Evolutionary conservation across 2,888 invertebrate species (phyloP).

Genomic region (Clunio marinus): DNA sequence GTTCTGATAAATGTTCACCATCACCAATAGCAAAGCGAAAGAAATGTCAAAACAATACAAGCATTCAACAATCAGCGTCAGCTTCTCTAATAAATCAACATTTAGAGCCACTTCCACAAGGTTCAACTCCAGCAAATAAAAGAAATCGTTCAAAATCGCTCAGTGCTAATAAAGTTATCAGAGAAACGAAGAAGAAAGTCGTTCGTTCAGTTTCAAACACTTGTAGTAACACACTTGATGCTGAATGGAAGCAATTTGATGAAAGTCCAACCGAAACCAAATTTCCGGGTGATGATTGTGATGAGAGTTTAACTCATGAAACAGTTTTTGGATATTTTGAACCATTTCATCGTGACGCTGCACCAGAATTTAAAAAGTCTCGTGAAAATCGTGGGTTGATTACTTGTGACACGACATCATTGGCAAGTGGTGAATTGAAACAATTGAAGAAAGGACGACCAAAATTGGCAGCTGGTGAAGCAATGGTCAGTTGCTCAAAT

Average conservation of each 20-base stretch:
- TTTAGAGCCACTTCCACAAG: conserved; percentile 49
- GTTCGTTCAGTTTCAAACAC: conserved; percentile 43
- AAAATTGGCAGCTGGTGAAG: conserved; percentile 63
- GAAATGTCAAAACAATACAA: conserved; percentile 44
- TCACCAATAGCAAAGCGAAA: conserved; percentile 48
- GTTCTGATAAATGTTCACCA: conserved; percentile 49
- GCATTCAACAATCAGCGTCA: conserved; percentile 53
- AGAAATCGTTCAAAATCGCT: conserved; percentile 52
- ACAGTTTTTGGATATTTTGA: conserved; percentile 5
- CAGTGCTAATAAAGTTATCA: conserved; percentile 46
- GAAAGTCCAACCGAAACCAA: conserved; percentile 41
- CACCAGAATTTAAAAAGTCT: conserved; percentile 25
- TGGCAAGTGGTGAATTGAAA: conserved; percentile 46
- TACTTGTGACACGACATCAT: conserved; percentile 47
- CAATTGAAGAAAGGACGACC: conserved; percentile 54
- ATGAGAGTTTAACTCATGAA: neutral
- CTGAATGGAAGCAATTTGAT: conserved; percentile 25
- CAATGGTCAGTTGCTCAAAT: conserved; percentile 62
- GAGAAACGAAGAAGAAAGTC: conserved; percentile 31
- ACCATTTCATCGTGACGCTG: conserved; percentile 25
- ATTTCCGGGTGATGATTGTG: neutral
- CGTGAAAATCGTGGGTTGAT: conserved; percentile 44
- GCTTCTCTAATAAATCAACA: conserved; percentile 49
- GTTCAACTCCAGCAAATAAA: conserved; percentile 43
- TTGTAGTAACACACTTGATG: conserved; percentile 1